phyloP scores from a whole-genome alignment of 2,888 invertebrate genomes.

The Ophioninae sp. region DNA sequence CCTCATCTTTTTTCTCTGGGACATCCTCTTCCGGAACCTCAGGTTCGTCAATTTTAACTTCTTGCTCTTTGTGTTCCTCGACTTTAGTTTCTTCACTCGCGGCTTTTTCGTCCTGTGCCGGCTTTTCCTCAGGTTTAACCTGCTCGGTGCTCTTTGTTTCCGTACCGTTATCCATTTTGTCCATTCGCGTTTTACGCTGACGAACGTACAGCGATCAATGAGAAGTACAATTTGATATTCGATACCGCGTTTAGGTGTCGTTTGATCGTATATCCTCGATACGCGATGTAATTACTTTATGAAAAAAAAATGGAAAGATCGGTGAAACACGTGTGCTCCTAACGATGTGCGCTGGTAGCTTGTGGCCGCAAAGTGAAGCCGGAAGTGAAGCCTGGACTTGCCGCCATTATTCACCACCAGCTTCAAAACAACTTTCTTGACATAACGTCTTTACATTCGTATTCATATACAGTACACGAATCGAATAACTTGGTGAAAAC shows the following conservation, averaged over 20 bases:
- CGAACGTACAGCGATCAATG: slow-evolving; percentile 9
- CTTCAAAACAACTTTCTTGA: slow-evolving; percentile 28
- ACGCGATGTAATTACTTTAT: neutral
- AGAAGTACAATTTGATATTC: neutral
- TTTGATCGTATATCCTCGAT: slow-evolving; percentile 1
- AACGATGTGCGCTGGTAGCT: slow-evolving; percentile 7
- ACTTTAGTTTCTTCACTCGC: slow-evolving; percentile 1
- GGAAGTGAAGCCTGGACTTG: slow-evolving; percentile 48
- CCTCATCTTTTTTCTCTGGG: slow-evolving; percentile 35
- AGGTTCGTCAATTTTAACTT: slow-evolving; percentile 4
- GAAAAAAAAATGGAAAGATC: slow-evolving; percentile 8
- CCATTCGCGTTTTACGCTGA: slow-evolving; percentile 12
- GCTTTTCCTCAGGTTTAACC: slow-evolving; percentile 48
- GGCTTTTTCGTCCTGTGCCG: slow-evolving; percentile 40
- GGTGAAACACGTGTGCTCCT: slow-evolving; percentile 42
- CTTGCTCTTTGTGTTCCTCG: slow-evolving; percentile 26
- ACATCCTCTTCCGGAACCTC: slow-evolving; percentile 1
- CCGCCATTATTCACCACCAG: slow-evolving; percentile 45
- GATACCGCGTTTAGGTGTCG: neutral
- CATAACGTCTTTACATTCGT: neutral
- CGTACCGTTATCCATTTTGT: slow-evolving; percentile 71
- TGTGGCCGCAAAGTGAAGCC: slow-evolving; percentile 42
- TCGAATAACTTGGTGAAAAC: neutral
- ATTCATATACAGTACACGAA: neutral
- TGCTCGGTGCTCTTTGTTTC: slow-evolving; percentile 59